A percentile compares a stretch with the other conserved stretches of the same genome.
These are phyloP conservation scores for Strigops habroptila DNA, from an alignment of 2,113 vertebrate genomes.

Conservation along the genomic window DNA sequence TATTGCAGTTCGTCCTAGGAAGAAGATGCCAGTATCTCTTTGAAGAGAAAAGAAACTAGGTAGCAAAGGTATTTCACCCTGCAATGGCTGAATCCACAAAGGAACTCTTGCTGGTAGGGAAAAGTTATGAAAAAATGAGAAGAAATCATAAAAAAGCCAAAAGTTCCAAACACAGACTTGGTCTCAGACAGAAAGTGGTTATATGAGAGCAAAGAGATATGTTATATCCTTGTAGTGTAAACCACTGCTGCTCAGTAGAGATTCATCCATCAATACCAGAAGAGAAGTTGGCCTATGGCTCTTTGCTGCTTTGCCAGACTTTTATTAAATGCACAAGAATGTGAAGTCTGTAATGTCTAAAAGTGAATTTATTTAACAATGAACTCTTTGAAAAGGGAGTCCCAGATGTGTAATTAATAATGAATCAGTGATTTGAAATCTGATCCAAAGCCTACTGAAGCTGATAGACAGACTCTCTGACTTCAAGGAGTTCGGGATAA, in stretches of 20 bases:
- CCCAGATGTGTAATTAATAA: conserved; percentile 67
- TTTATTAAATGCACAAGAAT: conserved; percentile 59
- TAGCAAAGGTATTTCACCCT: background rate
- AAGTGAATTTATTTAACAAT: conserved; percentile 64
- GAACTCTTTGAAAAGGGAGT: conserved; percentile 61
- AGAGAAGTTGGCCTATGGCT: conserved; percentile 20
- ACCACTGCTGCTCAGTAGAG: conserved; percentile 28
- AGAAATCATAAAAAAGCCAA: background rate
- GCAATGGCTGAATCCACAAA: background rate
- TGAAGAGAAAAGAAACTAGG: background rate
- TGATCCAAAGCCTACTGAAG: conserved; percentile 61
- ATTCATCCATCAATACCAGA: conserved; percentile 49
- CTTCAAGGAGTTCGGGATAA: conserved; percentile 52
- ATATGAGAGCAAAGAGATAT: background rate
- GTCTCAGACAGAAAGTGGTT: background rate
- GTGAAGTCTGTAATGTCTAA: conserved; percentile 52
- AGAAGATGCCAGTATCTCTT: background rate
- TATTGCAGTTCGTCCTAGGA: background rate
- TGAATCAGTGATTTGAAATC: conserved; percentile 57
- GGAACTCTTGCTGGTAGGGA: background rate
- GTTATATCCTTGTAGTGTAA: conserved; percentile 13
- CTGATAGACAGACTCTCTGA: conserved; percentile 48
- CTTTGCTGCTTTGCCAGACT: conserved; percentile 49
- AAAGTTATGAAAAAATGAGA: background rate
- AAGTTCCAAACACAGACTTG: conserved; percentile 1